phyloP scores from a whole-genome alignment of 2,113 vertebrate species.

The Cavia aperea region DNA sequence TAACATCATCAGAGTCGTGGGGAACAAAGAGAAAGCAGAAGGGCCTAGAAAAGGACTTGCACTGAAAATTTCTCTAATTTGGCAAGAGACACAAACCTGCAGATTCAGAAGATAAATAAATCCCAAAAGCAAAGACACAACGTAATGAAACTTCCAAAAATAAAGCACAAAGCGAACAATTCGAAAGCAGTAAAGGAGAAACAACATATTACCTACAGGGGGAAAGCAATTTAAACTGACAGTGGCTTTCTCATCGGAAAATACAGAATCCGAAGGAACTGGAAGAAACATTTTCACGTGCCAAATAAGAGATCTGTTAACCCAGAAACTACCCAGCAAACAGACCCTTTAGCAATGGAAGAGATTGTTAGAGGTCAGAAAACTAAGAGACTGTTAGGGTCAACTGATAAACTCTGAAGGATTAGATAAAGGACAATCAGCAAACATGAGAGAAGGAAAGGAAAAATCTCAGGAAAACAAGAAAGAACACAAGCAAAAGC shows the following conservation, averaged over 20 bases:
- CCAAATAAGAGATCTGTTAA: not conserved
- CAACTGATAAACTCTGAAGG: not conserved
- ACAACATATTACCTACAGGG: not conserved
- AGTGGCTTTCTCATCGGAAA: not conserved
- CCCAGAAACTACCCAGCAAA: not conserved
- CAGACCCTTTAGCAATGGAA: not conserved
- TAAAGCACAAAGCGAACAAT: not conserved
- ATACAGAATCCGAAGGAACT: not conserved
- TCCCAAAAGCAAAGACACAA: not conserved
- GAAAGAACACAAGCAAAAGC: not conserved
- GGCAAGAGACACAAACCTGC: not conserved
- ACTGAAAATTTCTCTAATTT: conserved; percentile 4
- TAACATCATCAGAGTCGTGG: not conserved
- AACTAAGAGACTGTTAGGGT: not conserved
- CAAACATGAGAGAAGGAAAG: not conserved
- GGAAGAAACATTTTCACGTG: not conserved
- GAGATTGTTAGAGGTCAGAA: not conserved
- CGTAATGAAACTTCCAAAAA: conserved; percentile 5
- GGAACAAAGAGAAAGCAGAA: not conserved
- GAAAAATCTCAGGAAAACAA: not conserved
- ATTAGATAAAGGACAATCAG: not conserved
- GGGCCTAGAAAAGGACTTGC: not conserved
- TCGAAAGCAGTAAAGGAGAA: not conserved
- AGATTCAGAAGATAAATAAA: not conserved
- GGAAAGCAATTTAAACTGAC: not conserved